Evolutionary conservation across 2,797 vertebrate genomes (phyloP), one percentile per base, ranked within the genome.

Genomic region (Calcarius lapponicus): DNA sequence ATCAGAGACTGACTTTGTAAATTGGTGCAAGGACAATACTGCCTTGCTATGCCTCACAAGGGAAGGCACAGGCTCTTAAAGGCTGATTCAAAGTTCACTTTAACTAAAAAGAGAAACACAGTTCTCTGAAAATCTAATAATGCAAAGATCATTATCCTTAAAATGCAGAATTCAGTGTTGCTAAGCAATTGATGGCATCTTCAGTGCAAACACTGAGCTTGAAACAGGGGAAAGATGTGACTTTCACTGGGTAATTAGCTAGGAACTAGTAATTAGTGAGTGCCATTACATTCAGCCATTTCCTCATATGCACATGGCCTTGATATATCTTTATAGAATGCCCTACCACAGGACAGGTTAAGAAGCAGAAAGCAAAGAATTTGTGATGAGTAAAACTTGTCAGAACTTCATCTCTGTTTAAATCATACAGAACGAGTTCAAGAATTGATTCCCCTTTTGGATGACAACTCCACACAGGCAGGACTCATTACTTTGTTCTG

Each of bases 331-430:
- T 56, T 22, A 53, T 0, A 25, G 21, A 6, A 47, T 12, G 12
- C n/a, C 53, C 62, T 29, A 29, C 24, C n/a, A 42, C 36, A 50
- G 50, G 47, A 13, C 75, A 71, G 36, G 80, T 87, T 50, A 78
- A 53, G 79, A 62, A 84, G 38, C 10, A 56, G 50, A 78, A 87
- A 84, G 40, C 61, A 78, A 75, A 78, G 22, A 90, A 78, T 31
- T 71, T 19, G 4, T 36, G 43, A 76, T 1, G 25, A 51, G 67
- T 19, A 60, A 11, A 36, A 26, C 38, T 75, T 69, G 25, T 54
- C 43, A 91, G 72, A 95, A 90, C 76, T 88, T 20, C 87, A 66
- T n/a, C n/a, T 88, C 84, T 54, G 38, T 53, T 86, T 86, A 90
- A 78, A 84, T 73, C 45, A 89, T 3, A 31, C 12, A 78, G 60